Base-by-base conservation (phyloP, 1,140 invertebrate species). In the Zaprionus vittiger region DNA sequence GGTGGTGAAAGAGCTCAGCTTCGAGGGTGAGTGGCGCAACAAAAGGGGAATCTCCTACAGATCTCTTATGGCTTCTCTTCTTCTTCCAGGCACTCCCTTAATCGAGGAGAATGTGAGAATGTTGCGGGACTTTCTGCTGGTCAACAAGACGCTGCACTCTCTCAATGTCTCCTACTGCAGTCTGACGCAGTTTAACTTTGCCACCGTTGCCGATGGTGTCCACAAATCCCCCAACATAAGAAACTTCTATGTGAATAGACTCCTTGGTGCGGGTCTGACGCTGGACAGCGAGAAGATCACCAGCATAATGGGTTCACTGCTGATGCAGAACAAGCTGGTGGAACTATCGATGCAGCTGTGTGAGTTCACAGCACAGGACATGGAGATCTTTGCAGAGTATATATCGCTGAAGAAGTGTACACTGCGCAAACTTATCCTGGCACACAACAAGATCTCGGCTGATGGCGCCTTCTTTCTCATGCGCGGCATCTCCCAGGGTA, bases 121-220 rank as follows among this genome's bases (percentile, higher is more conserved):
- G 24, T 44, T 92, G 31, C 66, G 78, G 2, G 59, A 73, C 1
- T 85, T 91, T 47, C 24, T 92, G 22, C 41, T 91, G 31, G 57
- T 54, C 59, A 80, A 49, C 26, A 22, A 59, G 2, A 87, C 74
- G 1, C 56, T 92, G 60, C 71, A 67, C 1, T 12, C 60, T 2
- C 63, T 92, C 0, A 87, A 90, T 55, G 80, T 92, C 1, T 65
- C 72, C 37, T 57, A 57, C 34, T 92, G 91, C 65, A 71, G 44
- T 24, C 22, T 92, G 34, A 83, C 28, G 1, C 91, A 92, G 41
- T 91, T 77, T n/a, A 87, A 91, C 26, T 92, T 92, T 15, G 72
- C 79, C 7, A 4, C 79, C 7, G 28, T 92, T 9, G 91, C 89
- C 0, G 91, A 92, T 64, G 91, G 79, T 0, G 72, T 92, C 4